These are phyloP conservation scores for Varecia variegata DNA, from an alignment of 2,797 vertebrate genomes.

Conservation along the genomic window DNA sequence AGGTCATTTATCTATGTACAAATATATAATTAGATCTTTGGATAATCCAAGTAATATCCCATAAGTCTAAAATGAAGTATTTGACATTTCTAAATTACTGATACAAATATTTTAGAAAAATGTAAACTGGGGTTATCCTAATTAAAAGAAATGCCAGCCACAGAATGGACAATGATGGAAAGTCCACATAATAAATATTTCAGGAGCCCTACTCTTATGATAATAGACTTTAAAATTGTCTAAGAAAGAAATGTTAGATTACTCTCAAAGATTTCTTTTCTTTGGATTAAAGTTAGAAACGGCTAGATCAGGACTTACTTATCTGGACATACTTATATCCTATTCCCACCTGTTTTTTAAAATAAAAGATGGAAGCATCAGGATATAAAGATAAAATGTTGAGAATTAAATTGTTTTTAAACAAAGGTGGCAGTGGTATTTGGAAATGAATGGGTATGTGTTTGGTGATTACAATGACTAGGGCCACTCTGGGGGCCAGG, in stretches of 20 bases:
- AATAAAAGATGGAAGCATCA: neutral
- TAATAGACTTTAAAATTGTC: neutral
- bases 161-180: neutral
- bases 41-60: neutral
- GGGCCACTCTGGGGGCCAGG: neutral
- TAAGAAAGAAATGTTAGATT: constrained; percentile 14
- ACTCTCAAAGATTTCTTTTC: constrained; percentile 38
- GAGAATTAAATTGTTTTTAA: neutral
- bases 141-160: neutral
- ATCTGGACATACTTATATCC: neutral
- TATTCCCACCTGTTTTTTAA: neutral
- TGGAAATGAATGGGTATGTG: neutral
- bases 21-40: neutral
- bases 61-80: constrained; percentile 17
- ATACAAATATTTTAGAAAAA: constrained; percentile 21
- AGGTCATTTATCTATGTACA: neutral
- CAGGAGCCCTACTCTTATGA: neutral
- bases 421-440: neutral
- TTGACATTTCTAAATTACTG: constrained; percentile 6
- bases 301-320: neutral
- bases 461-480: neutral
- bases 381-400: neutral
- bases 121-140: neutral
- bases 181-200: neutral
- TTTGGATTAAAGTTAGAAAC: neutral